Conservation (phyloP, 2,888 invertebrate genomes). For the Didymodactylos carnosus region DNA sequence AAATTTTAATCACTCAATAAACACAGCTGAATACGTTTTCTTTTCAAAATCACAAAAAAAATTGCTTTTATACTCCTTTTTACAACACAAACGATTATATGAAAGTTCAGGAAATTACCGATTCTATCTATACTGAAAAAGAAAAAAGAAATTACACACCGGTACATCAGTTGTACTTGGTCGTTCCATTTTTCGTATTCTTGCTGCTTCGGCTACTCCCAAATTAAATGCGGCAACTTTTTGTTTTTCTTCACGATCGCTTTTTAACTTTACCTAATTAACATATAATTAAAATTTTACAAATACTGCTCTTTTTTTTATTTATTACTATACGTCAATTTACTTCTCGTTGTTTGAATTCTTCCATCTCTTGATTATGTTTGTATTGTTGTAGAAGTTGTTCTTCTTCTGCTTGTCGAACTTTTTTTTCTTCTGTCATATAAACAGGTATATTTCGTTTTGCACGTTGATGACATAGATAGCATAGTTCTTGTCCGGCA, state of each 20-base stretch:
- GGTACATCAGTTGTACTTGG: constrained; percentile 4
- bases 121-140: too few species aligned
- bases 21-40: too few species aligned
- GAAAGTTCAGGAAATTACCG: too few species aligned
- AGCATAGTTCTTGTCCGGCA: constrained; percentile 34
- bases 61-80: too few species aligned
- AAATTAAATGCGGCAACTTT: constrained; percentile 22
- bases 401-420: constrained; percentile 29
- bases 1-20: too few species aligned
- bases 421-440: constrained; percentile 25
- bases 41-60: too few species aligned
- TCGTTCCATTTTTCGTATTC: constrained; percentile 21
- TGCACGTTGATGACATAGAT: constrained; percentile 33
- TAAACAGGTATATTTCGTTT: constrained; percentile 32
- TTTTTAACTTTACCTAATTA: background rate
- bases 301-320: too few species aligned
- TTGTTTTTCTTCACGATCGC: background rate
- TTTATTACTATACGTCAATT: too few species aligned
- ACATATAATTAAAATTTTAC: background rate
- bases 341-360: constrained; percentile 18
- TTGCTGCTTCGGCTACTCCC: constrained; percentile 29
- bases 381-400: constrained; percentile 29
- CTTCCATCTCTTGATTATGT: constrained; percentile 30
- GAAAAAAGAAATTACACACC: background rate
- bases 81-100: too few species aligned